Conservation (phyloP, 2,888 invertebrate species). For the Incurvaria masculella region DNA sequence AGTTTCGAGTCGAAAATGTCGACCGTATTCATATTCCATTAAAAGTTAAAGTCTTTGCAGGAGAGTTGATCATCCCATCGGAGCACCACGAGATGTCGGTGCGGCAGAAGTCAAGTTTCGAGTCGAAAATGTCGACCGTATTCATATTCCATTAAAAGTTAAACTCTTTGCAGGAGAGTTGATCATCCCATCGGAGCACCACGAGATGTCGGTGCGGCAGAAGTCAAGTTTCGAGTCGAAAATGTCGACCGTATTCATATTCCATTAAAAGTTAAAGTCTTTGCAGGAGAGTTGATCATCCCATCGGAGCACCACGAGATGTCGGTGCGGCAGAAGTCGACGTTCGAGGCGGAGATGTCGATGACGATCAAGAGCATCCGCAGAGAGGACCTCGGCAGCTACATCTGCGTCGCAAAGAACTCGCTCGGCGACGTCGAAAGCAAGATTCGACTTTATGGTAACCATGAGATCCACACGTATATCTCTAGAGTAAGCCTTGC, state of each 20-base stretch:
- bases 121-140: no score
- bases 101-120: no score
- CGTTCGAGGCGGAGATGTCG: slow-evolving; percentile 82
- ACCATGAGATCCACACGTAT: no score
- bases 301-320: slow-evolving; percentile 81
- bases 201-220: slow-evolving; percentile 70
- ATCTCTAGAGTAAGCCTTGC: no score
- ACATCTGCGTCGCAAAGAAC: slow-evolving; percentile 84
- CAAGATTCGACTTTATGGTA: slow-evolving; percentile 86
- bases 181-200: slow-evolving; percentile 81
- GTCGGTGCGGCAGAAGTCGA: slow-evolving; percentile 66
- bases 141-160: no score
- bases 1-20: slow-evolving; percentile 84
- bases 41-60: no score
- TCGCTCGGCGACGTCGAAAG: slow-evolving; percentile 86
- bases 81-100: no score
- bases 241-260: not conserved
- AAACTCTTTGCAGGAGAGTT: slow-evolving; percentile 78
- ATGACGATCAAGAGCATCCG: slow-evolving; percentile 78
- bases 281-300: slow-evolving; percentile 78
- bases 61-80: no score
- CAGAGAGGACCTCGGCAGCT: slow-evolving; percentile 76
- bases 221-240: slow-evolving; percentile 62
- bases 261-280: not conserved
- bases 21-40: no score